Percentiles rank a stretch among this genome's conserved stretches.
phyloP scores from a whole-genome alignment of 2,113 vertebrate genomes.

The Halcyon malimbica region DNA sequence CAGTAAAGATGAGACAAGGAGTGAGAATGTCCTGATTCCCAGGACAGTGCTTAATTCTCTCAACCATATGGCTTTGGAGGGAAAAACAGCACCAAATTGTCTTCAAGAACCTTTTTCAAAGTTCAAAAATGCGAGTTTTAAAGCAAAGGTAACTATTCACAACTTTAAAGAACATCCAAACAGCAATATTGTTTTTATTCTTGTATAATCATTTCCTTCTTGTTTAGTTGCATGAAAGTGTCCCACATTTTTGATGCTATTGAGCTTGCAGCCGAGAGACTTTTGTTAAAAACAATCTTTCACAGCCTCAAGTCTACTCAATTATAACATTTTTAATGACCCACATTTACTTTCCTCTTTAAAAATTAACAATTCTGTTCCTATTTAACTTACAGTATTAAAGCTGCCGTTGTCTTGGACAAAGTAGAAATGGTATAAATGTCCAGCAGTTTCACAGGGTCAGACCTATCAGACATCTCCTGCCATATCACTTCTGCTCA shows the following conservation, averaged over 20 bases:
- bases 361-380: background rate
- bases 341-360: background rate
- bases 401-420: background rate
- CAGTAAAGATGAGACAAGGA: slow-evolving; percentile 30
- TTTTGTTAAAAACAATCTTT: background rate
- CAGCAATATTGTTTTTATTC: slow-evolving; percentile 20
- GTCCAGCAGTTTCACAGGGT: background rate
- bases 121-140: slow-evolving; percentile 53
- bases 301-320: background rate
- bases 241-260: background rate
- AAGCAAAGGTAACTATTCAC: slow-evolving; percentile 18
- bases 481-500: background rate
- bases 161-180: slow-evolving; percentile 30
- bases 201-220: slow-evolving; percentile 14
- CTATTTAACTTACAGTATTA: background rate
- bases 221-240: background rate
- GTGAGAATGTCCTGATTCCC: slow-evolving; percentile 55
- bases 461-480: background rate
- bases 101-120: slow-evolving; percentile 49
- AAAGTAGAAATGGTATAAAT: background rate
- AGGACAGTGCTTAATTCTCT: slow-evolving; percentile 54
- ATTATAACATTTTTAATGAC: background rate
- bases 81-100: slow-evolving; percentile 29
- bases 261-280: background rate
- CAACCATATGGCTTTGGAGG: slow-evolving; percentile 55